These are phyloP conservation scores for Pomacea maculata DNA, from an alignment of 1,140 invertebrate genomes.

Conservation along the genomic window DNA sequence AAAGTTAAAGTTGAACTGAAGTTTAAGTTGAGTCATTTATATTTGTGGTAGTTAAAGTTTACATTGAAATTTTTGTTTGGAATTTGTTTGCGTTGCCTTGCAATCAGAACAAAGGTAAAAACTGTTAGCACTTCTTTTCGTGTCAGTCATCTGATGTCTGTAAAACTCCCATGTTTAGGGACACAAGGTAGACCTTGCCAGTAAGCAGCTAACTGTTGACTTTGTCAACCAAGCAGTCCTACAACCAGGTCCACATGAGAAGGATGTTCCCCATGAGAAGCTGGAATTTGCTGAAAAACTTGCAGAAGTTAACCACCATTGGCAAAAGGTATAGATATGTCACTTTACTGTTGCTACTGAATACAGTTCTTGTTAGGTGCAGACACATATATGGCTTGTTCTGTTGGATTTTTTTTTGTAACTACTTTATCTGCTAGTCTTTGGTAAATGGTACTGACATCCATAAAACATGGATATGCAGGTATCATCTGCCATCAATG, in stretches of 20 bases:
- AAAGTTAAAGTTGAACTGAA: too few relatives aligned
- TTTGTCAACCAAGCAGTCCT: slow-evolving; percentile 61
- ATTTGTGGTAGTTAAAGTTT: too few relatives aligned
- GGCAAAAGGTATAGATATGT: slow-evolving; percentile 34
- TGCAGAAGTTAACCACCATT: slow-evolving; percentile 52
- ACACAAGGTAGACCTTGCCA: slow-evolving; percentile 59
- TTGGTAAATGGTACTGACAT: too few relatives aligned
- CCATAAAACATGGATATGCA: not conserved
- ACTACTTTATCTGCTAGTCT: too few relatives aligned
- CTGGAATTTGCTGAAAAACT: slow-evolving; percentile 61
- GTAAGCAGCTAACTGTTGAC: slow-evolving; percentile 59
- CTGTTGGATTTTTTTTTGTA: too few relatives aligned
- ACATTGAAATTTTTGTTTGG: too few relatives aligned
- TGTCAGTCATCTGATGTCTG: too few relatives aligned
- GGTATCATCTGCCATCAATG: slow-evolving; percentile 42
- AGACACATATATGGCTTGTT: too few relatives aligned
- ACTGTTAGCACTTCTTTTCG: too few relatives aligned
- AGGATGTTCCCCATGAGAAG: slow-evolving; percentile 38
- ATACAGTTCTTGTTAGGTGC: not conserved
- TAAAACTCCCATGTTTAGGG: slow-evolving; percentile 31
- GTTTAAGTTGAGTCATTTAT: too few relatives aligned
- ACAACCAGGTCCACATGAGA: slow-evolving; percentile 40
- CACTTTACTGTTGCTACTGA: not conserved
- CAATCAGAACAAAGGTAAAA: too few relatives aligned
- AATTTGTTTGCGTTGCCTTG: too few relatives aligned